Evolutionary conservation across 2,113 vertebrate species (phyloP), one percentile per base, ranked within the genome.

Genomic region (Pygoscelis antarcticus): DNA sequence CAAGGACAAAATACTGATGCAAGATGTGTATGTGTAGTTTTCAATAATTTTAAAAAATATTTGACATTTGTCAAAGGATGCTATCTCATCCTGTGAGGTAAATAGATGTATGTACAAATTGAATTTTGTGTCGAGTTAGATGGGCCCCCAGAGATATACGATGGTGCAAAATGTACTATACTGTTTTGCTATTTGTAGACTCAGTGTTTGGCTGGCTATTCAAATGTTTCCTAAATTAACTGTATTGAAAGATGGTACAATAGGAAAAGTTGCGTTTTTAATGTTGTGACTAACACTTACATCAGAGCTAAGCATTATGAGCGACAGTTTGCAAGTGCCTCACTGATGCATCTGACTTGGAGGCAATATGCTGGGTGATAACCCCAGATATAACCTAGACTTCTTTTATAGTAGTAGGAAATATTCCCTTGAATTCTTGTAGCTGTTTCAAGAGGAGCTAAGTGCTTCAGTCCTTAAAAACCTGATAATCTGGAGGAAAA

Each of bases 181-280:
- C 54, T 52, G 5, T 55, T 93, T 83, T 80, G 30, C 34, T 91
- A 6, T 66, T 91, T 62, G 9, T 52, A 52, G 42, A 40, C 72
- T 74, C 60, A n/a, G 38, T 94, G 83, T 96, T 96, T 95, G 90
- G 60, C 93, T 96, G 42, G 27, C 71, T 95, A 9, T 88, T 92
- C 57, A 65, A 62, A 47, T 69, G 61, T 90, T 93, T 92, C 88
- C 85, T 58, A 66, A 16, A 42, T 42, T 42, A 42, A 42, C 42
- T 42, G 42, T 42, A 42, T 42, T 42, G 42, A 42, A 42, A 42
- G 42, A 42, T 42, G 42, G 42, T 42, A 21, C 61, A 93, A 40
- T 20, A 84, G 93, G 79, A 96, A 83, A 93, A 47, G 29, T 26
- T 42, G 9, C 25, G 19, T 74, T 91, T 81, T 82, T 46, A 44